Evolutionary conservation across 2,888 invertebrate species (phyloP).

Genomic region (Ormyrus pomaceus): DNA sequence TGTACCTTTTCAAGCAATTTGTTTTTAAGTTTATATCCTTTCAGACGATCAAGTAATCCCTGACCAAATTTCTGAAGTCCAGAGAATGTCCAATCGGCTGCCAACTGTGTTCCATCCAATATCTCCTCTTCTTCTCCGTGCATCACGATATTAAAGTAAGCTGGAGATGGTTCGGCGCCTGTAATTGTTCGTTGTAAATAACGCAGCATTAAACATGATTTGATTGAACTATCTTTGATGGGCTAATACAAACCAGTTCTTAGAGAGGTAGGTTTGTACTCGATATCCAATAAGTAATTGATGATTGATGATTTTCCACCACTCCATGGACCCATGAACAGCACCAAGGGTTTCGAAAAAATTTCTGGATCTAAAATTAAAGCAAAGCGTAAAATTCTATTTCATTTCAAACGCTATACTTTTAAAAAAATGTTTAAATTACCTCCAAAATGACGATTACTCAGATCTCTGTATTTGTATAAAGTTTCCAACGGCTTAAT

Average conservation of each 20-base stretch:
- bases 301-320: slow-evolving; percentile 96
- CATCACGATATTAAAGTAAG: slow-evolving; percentile 94
- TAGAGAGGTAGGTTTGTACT: slow-evolving; percentile 88
- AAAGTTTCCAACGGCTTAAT: slow-evolving; percentile 93
- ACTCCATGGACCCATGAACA: slow-evolving; percentile 98
- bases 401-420: neutral
- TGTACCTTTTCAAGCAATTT: slow-evolving; percentile 91
- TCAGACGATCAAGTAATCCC: slow-evolving; percentile 91
- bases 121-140: slow-evolving; percentile 91
- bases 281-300: slow-evolving; percentile 92
- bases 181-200: slow-evolving; percentile 54
- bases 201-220: neutral
- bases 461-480: slow-evolving; percentile 94
- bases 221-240: slow-evolving; percentile 23
- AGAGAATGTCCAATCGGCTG: slow-evolving; percentile 96
- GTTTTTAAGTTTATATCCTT: slow-evolving; percentile 88
- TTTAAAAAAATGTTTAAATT: slow-evolving; percentile 39
- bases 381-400: slow-evolving; percentile 1
- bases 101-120: slow-evolving; percentile 93
- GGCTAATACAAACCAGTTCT: slow-evolving; percentile 83
- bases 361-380: slow-evolving; percentile 88
- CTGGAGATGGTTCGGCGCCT: slow-evolving; percentile 96
- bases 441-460: slow-evolving; percentile 92
- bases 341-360: slow-evolving; percentile 93
- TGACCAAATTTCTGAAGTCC: slow-evolving; percentile 97